Evolutionary conservation across 2,888 invertebrate genomes (phyloP).

Genomic region (Caenorhabditis wallacei): DNA sequence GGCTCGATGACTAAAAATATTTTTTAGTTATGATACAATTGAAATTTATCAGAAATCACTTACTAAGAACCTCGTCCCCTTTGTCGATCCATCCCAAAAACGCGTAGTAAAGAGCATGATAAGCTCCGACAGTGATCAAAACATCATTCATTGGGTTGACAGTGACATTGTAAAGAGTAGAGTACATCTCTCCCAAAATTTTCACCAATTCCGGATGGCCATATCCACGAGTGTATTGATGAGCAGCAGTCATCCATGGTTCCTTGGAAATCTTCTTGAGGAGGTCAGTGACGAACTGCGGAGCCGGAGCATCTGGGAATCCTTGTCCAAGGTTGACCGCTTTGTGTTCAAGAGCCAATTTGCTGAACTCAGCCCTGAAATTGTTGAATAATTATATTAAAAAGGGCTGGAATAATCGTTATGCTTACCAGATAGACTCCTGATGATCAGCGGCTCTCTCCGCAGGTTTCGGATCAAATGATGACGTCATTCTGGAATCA

Average conservation of each 20-base stretch:
- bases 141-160: conserved; percentile 91
- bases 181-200: conserved; percentile 91
- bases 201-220: conserved; percentile 88
- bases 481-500: neutral
- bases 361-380: conserved; percentile 82
- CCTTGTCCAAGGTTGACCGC: conserved; percentile 83
- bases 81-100: conserved; percentile 92
- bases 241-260: conserved; percentile 75
- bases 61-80: conserved; percentile 86
- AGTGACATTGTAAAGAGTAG: conserved; percentile 88
- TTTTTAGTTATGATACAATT: neutral
- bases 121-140: conserved; percentile 94
- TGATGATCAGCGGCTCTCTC: conserved; percentile 55
- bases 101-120: conserved; percentile 92
- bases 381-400: neutral
- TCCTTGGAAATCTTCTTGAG: conserved; percentile 74
- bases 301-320: conserved; percentile 82
- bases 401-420: neutral
- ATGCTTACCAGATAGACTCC: conserved; percentile 68
- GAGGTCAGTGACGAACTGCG: conserved; percentile 77
- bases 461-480: conserved; percentile 45
- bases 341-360: conserved; percentile 77
- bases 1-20: conserved; percentile 90
- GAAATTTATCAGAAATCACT: conserved; percentile 26
- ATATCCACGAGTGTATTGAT: conserved; percentile 82